Percentiles rank a stretch among this genome's conserved stretches.
These are phyloP conservation scores for Pterophyllum scalare DNA, from an alignment of 2,113 vertebrate species.

Conservation along the genomic window DNA sequence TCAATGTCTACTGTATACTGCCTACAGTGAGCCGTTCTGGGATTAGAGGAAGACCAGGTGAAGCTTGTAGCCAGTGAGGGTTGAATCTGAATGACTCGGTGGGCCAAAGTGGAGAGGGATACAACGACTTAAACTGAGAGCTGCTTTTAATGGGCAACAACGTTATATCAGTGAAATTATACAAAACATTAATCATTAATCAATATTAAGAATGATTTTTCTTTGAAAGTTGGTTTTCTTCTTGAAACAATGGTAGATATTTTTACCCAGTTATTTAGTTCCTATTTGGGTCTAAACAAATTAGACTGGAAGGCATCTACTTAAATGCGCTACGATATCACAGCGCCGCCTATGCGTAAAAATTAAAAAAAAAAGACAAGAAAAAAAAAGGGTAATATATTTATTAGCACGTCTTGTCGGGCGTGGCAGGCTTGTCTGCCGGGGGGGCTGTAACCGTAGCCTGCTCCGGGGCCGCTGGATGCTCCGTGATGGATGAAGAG, in stretches of 20 bases:
- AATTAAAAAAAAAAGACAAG: slow-evolving; percentile 4
- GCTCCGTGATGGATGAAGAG: slow-evolving; percentile 82
- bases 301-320: neutral
- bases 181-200: neutral
- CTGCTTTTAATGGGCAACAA: neutral
- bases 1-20: neutral
- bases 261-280: neutral
- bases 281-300: neutral
- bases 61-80: neutral
- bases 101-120: neutral
- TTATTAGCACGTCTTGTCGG: slow-evolving; percentile 66
- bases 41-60: neutral
- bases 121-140: neutral
- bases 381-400: slow-evolving; percentile 18
- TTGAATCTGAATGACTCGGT: neutral
- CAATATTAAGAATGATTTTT: neutral
- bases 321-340: neutral
- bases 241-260: neutral
- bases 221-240: slow-evolving; percentile 8
- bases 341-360: slow-evolving; percentile 54
- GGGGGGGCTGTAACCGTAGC: slow-evolving; percentile 48
- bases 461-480: slow-evolving; percentile 66
- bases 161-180: neutral
- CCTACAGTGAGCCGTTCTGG: neutral
- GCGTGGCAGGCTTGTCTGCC: slow-evolving; percentile 69